Evolutionary conservation across 2,797 vertebrate genomes (phyloP), one percentile per base, ranked within the genome.

Genomic region (Aplochiton taeniatus): DNA sequence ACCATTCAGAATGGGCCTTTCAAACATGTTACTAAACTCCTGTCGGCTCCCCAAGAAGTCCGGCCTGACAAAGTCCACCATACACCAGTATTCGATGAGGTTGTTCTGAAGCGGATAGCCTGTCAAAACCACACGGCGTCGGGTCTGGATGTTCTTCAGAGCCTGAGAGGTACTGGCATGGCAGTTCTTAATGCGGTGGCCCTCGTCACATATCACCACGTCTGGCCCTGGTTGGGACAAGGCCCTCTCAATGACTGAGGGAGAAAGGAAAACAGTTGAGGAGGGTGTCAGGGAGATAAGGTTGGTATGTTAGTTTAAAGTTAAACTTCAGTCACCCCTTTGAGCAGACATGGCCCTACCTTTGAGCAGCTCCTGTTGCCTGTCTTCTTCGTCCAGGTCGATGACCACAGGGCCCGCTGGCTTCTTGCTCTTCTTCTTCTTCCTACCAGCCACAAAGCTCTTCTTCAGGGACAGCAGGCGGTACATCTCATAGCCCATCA

Each of bases 21-120:
- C 97, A 68, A 99, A 99, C 97, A 99, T 98, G 92, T 99, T 99
- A 75, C 97, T 98, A 87, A 99, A 99, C 72, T 99, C 97, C 87
- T 99, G 97, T 63, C 97, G 89, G 0, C 96, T 94, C 80, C 96
- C 97, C 4, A 99, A 90, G 68, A 98, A 98, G 83, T 99, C 94
- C 0, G 97, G 97, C 18, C 97, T 92, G 55, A 99, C 97, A n/a
- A 99, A 99, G 84, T 99, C 97, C 31, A 99, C 97, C 97, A 99
- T 99, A 86, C 97, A 99, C 97, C 97, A 99, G 82, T 99, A 99
- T 80, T 99, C 97, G 0, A 96, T 95, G 68, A 99, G 93, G 90
- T 99, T 99, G 93, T 99, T 99, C 87, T 99, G 97, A 20, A 99
- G 93, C 0, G 97, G 97, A 82, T 99, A 99, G n/a, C 96, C 97